Conservation (phyloP, 2,797 vertebrate species). For the Hypotaenidia philippensis region DNA sequence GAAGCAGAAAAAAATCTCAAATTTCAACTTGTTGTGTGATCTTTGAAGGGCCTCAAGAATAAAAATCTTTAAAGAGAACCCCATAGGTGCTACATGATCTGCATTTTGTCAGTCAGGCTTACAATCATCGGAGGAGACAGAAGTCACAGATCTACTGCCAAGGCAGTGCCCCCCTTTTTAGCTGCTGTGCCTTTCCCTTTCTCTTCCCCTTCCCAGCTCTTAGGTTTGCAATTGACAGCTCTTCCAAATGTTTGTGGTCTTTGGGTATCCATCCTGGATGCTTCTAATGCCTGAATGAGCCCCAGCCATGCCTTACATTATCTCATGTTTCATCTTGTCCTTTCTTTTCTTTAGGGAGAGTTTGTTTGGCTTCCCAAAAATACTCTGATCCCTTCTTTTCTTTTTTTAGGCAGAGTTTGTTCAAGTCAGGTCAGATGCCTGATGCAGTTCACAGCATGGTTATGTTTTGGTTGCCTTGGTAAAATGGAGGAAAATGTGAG, state of each 20-base stretch:
- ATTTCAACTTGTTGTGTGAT: conserved; percentile 59
- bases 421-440: not conserved
- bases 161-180: not conserved
- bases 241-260: not conserved
- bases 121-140: not conserved
- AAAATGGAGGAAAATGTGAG: not conserved
- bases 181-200: not conserved
- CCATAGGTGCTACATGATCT: conserved; percentile 66
- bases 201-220: not conserved
- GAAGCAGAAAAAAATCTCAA: conserved; percentile 36
- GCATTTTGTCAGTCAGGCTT: conserved; percentile 64
- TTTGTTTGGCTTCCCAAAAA: not conserved
- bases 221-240: not conserved
- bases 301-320: not conserved
- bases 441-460: not conserved
- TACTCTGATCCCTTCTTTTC: not conserved
- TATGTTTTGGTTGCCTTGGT: not conserved
- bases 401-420: not conserved
- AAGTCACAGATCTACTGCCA: not conserved
- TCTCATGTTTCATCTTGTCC: not conserved
- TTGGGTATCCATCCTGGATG: not conserved
- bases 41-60: conserved; percentile 61
- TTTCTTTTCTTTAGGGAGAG: not conserved
- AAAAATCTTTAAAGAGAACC: conserved; percentile 57
- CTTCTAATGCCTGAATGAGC: not conserved